Base-by-base conservation (phyloP, 1,140 invertebrate genomes). In the Cherax quadricarinatus region DNA sequence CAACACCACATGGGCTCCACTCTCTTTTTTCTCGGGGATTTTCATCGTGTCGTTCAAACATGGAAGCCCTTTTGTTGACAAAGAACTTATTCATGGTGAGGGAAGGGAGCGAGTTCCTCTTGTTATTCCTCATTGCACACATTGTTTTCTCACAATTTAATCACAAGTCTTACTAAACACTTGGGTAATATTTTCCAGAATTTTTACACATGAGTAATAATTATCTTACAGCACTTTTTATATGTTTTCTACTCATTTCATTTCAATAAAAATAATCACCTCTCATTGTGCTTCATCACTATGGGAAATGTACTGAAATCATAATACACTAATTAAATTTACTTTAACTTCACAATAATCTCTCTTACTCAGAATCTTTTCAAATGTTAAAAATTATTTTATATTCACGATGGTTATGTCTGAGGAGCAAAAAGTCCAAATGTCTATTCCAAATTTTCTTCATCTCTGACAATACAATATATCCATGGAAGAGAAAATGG, bases 101-200 rank as follows among this genome's bases (percentile, higher is more conserved):
- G 3, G 84, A 81, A 14, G 90, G 90, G 5, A 91, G 62, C 10
- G 90, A 91, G 90, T 91, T 86, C n/a, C 90, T 62, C 79, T 91
- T 91, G 49, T 91, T 91, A 80, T 91, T 91, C 90, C 57, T 80
- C 90, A 87, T 91, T 18, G 90, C 90, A 86, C 90, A 86, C 90
- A 91, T 91, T 73, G 60, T 89, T 73, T 89, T 70, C 7, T 24
- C 62, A 70, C 60, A 16, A 57, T 7, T 21, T 16, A 12, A 51
- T 4, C 14, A 81, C 51, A 81, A 81, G 5, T 51, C 51, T 51
- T 9, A 51, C 48, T 51, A 21, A 51, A 57, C 51, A 51, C 48
- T 75, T 24, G 6, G 18, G 6, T 30, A 9, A 75, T 9, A 30
- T 9, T 75, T 24, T 75, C 30, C 70, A 75, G 9, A 75, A 75